A percentile compares a stretch with the other conserved stretches of the same genome.
Conservation (phyloP, 2,797 vertebrate species). For the Rhynchonycteris naso region DNA sequence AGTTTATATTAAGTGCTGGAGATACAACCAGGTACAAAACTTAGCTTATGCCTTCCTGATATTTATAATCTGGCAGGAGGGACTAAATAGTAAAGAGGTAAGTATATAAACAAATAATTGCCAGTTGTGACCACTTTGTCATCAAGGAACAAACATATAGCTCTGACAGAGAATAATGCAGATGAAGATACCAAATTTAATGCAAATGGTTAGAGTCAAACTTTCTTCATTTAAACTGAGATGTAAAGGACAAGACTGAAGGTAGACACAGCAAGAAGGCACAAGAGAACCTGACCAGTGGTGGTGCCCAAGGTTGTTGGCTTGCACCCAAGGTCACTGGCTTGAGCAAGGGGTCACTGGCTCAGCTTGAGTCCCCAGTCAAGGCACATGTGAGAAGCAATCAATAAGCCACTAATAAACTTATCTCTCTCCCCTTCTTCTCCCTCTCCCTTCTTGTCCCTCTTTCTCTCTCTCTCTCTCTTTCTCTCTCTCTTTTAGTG, state of each 20-base stretch:
- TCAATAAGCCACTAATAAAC: too few relatives aligned
- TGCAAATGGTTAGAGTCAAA: background rate
- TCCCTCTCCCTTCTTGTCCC: too few relatives aligned
- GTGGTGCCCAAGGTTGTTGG: too few relatives aligned
- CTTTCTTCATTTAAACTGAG: slow-evolving; percentile 1
- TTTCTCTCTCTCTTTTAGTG: too few relatives aligned
- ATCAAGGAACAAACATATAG: background rate
- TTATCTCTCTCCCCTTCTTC: too few relatives aligned
- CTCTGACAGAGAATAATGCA: background rate
- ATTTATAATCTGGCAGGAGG: background rate
- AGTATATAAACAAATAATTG: background rate
- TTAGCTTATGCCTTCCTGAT: background rate
- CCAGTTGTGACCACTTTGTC: background rate
- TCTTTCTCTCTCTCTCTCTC: too few relatives aligned
- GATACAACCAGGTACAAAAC: background rate
- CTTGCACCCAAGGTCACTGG: too few relatives aligned
- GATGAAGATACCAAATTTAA: background rate
- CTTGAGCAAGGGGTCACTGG: too few relatives aligned
- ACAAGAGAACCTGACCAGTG: background rate
- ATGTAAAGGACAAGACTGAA: slow-evolving; percentile 1
- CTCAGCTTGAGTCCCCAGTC: too few relatives aligned
- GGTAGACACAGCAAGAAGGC: background rate
- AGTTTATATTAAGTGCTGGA: background rate
- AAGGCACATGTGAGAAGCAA: too few relatives aligned
- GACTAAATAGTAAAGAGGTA: background rate